phyloP scores from a whole-genome alignment of 2,888 invertebrate species.

The Noctua janthe region DNA sequence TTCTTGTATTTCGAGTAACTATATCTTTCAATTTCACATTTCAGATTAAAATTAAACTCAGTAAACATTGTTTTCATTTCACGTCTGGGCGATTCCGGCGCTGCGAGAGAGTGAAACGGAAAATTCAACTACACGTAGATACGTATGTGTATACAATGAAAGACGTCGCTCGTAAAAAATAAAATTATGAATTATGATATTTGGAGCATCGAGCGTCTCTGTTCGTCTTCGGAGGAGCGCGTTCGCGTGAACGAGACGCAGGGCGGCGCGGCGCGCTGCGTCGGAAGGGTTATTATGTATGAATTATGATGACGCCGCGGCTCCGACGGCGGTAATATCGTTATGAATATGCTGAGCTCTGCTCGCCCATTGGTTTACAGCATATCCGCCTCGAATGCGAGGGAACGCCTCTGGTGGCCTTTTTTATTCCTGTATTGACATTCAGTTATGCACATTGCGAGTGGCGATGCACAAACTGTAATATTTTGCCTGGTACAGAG shows the following conservation, averaged over 20 bases:
- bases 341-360: slow-evolving; percentile 90
- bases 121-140: slow-evolving; percentile 75
- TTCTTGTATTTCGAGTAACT: slow-evolving; percentile 75
- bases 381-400: slow-evolving; percentile 87
- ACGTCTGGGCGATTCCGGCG: slow-evolving; percentile 45
- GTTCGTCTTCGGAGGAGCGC: slow-evolving; percentile 74
- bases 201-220: slow-evolving; percentile 83
- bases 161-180: slow-evolving; percentile 80
- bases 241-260: slow-evolving; percentile 83
- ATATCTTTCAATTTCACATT: slow-evolving; percentile 74
- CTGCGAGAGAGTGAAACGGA: slow-evolving; percentile 77
- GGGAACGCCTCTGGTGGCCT: slow-evolving; percentile 89
- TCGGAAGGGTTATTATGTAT: slow-evolving; percentile 91
- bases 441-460: slow-evolving; percentile 90
- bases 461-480: slow-evolving; percentile 89
- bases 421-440: slow-evolving; percentile 90
- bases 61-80: slow-evolving; percentile 64
- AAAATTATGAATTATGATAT: slow-evolving; percentile 90
- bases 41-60: slow-evolving; percentile 66
- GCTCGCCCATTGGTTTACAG: slow-evolving; percentile 89
- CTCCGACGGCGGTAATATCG: slow-evolving; percentile 90
- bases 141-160: slow-evolving; percentile 65
- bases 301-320: slow-evolving; percentile 90
- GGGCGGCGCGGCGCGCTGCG: slow-evolving; percentile 84
- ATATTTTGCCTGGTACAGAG: slow-evolving; percentile 88